A percentile compares a stretch with the other conserved stretches of the same genome.
phyloP scores from a whole-genome alignment of 2,113 vertebrate genomes.

The Toxotes chatareus region DNA sequence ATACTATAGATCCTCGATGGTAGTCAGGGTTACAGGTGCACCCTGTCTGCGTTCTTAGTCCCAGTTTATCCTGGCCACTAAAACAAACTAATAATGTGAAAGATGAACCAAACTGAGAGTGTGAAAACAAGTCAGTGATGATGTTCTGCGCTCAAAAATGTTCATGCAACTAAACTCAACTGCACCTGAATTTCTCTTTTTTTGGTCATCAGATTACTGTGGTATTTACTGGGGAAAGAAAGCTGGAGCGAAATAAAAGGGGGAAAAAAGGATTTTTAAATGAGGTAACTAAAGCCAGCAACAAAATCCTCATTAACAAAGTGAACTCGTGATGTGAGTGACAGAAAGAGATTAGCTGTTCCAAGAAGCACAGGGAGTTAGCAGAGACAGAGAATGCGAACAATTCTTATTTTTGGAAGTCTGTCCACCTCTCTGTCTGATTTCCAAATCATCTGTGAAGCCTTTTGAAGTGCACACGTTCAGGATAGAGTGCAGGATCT shows the following conservation, averaged over 20 bases:
- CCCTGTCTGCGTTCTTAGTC: background rate
- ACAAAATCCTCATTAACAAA: slow-evolving; percentile 44
- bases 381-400: slow-evolving; percentile 28
- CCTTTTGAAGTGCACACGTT: slow-evolving; percentile 53
- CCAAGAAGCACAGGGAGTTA: slow-evolving; percentile 14
- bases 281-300: slow-evolving; percentile 7
- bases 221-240: background rate
- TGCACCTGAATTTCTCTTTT: background rate
- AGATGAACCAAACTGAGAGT: too few relatives aligned
- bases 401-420: slow-evolving; percentile 55
- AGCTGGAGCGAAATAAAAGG: slow-evolving; percentile 30
- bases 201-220: slow-evolving; percentile 7
- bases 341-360: slow-evolving; percentile 58
- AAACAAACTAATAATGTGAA: too few relatives aligned
- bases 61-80: background rate
- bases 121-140: background rate
- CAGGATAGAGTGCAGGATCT: background rate
- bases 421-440: background rate
- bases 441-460: slow-evolving; percentile 34
- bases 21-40: too few relatives aligned
- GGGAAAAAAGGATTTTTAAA: background rate
- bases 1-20: too few relatives aligned
- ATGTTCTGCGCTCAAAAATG: background rate
- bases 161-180: background rate
- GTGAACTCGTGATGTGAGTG: slow-evolving; percentile 51